A percentile compares a stretch with the other conserved stretches of the same genome.
phyloP scores from a whole-genome alignment of 2,888 invertebrate species.

The Mythimna vitellina region DNA sequence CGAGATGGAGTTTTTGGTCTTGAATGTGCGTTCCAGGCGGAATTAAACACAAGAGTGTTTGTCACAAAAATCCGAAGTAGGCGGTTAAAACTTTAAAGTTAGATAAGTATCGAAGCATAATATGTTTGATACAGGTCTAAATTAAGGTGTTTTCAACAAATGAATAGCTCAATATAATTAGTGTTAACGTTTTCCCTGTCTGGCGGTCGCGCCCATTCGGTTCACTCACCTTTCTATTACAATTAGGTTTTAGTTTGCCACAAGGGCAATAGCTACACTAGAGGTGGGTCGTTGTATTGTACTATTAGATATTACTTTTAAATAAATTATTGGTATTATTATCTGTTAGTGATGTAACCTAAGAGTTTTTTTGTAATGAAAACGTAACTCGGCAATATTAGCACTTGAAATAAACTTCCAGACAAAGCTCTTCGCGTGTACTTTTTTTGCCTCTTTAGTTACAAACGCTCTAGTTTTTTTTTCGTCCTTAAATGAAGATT shows the following conservation, averaged over 20 bases:
- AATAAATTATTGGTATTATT: not conserved
- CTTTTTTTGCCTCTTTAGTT: not conserved
- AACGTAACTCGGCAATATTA: not conserved
- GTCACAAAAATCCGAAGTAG: no score
- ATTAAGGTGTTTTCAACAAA: conserved; percentile 17
- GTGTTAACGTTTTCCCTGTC: conserved; percentile 28
- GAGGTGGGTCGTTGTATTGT: not conserved
- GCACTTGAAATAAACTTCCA: not conserved
- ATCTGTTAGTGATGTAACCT: not conserved
- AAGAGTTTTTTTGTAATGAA: not conserved
- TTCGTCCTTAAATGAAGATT: no score
- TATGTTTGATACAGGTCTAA: not conserved
- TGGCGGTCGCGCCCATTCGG: conserved; percentile 33
- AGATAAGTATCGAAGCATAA: not conserved
- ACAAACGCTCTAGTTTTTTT: not conserved
- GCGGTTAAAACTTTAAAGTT: not conserved
- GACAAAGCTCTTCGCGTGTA: not conserved
- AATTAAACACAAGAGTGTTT: no score
- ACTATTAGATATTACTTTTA: not conserved
- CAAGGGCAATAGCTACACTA: conserved; percentile 27
- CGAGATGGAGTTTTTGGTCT: no score
- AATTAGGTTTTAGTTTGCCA: conserved; percentile 19
- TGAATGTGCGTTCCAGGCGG: no score
- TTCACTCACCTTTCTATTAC: conserved; percentile 44
- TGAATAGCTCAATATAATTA: conserved; percentile 42